phyloP scores from a whole-genome alignment of 2,113 vertebrate species.

The Cairina moschata region DNA sequence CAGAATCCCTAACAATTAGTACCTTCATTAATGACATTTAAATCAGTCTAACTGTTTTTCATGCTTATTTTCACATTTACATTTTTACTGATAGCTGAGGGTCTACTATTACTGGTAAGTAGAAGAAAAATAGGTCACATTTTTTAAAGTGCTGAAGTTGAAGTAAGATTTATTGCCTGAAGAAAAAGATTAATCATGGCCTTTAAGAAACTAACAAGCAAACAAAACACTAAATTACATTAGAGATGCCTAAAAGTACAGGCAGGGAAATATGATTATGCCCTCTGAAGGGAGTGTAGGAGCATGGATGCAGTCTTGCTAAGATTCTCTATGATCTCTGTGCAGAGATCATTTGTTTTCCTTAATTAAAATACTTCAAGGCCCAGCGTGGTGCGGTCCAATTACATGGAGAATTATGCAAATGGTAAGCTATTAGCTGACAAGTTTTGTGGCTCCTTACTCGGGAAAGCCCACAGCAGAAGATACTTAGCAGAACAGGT shows the following conservation, averaged over 20 bases:
- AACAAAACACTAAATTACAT: background rate
- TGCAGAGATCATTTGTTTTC: background rate
- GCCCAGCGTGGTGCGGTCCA: background rate
- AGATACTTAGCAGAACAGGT: background rate
- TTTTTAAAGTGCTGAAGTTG: background rate
- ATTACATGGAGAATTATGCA: background rate
- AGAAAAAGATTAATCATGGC: background rate
- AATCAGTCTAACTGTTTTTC: background rate
- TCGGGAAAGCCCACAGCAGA: background rate
- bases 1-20: background rate
- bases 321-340: background rate
- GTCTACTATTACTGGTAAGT: background rate
- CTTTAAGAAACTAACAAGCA: background rate
- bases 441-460: background rate
- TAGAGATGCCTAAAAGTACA: background rate
- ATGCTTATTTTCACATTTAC: background rate
- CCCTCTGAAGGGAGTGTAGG: background rate
- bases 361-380: background rate
- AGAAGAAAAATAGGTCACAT: background rate
- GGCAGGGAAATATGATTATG: background rate
- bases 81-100: background rate
- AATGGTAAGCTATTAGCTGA: background rate
- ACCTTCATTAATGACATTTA: fast-evolving
- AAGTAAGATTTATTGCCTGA: background rate
- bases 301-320: background rate